Base-by-base conservation (phyloP, 1,140 invertebrate species). In the Drosophila seguyi region DNA sequence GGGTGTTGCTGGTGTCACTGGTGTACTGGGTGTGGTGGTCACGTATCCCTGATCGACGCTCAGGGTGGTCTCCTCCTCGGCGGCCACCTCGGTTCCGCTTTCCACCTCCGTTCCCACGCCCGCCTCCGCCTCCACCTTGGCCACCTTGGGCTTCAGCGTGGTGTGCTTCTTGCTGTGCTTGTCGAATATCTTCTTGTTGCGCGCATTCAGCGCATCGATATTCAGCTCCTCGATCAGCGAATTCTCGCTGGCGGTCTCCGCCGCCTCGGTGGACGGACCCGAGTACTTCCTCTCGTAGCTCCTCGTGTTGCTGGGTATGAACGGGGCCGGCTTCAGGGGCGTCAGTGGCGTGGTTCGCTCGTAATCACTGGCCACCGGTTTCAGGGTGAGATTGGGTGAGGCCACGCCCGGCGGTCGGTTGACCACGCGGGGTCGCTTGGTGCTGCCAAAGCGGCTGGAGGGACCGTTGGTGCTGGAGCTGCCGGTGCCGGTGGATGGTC, bases 171-270 rank as follows among this genome's bases (percentile, higher is more conserved):
- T 92, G 71, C 91, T 93, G 45, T 91, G 90, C 65, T 93, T 94
- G 25, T 93, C 91, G 34, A 94, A 94, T 31, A 94, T 84, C 74
- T 94, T 93, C 76, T 94, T 94, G 60, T 94, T 94, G 59, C 93
- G 91, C 45, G 93, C 92, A 88, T 93, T 94, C 16, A 94, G 41
- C 13, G 92, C 93, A 74, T 93, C 92, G 16, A 93, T 90, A 50
- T 93, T 92, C 11, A 94, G 53, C 48, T 93, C 93, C 58, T 93
- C 92, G 31, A 93, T 85, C 38, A 92, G 69, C 1, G 88, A 80
- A 38, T 92, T 92, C 39, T 92, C 90, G 25, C 72, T 77, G 52
- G 59, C 65, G 11, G 31, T 41, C 29, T 90, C 82, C 0, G 75
- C 16, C 11, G 79, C 53, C 48, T 90, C 88, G 2, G 92, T 92